Evolutionary conservation across 2,888 invertebrate genomes (phyloP), one percentile per base, ranked within the genome.

Genomic region (Erebia palarica): DNA sequence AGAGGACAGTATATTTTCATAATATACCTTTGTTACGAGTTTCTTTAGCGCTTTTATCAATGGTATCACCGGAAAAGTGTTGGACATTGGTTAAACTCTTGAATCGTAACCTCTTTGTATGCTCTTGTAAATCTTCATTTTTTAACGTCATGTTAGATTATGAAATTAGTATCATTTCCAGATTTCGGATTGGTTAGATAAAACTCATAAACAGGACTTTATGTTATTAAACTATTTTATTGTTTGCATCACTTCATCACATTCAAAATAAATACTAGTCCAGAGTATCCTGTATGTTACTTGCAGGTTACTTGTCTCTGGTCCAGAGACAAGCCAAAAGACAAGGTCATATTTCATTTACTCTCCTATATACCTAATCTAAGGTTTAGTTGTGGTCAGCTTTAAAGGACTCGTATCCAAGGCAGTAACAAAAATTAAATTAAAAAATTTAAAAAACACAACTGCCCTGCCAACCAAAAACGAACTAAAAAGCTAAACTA

Each of bases 61-160:
- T 83, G 75, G 80, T 77, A 80, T 91, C 91, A 74, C 83, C 84
- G 72, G 87, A 82, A 79, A 81, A 84, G 76, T 86, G 83, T 78
- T 88, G 91, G 73, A 84, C 82, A 80, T 86, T 89, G 74, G 86
- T 70, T 80, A 89, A 21, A 76, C 89, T 82, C 79, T 90, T 92
- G 76, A 92, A 92, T 73, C 92, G 90, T 84, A 92, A 86, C 82
- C 87, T 89, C 85, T 92, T 92, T 57, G 87, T 91, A 78, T 88
- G 88, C 73, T 90, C 91, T 76, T 88, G 88, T 72, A 83, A 76
- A 75, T 90, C 90, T 73, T 92, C 92, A 82, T 81, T 89, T 83
- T 89, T 92, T 69, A 86, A 77, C 75, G 84, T 84, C 88, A 89
- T 89, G 58, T 73, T 81, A 77, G 70, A 72, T 69, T 53, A 69